phyloP scores from a whole-genome alignment of 2,797 vertebrate genomes.

The Ctenochaetus hawaiiensis region DNA sequence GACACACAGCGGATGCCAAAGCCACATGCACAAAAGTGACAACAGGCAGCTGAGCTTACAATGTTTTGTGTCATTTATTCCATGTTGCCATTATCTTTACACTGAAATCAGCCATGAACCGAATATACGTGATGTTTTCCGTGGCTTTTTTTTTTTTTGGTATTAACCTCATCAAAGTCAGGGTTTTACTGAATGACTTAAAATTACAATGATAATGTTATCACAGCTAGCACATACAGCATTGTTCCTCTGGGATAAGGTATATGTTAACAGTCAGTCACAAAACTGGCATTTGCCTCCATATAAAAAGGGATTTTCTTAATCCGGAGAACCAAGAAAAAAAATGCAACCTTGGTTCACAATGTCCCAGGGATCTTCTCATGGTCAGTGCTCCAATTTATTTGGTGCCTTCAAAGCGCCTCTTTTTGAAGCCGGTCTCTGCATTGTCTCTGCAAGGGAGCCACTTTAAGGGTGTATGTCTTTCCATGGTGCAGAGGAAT shows the following conservation, averaged over 20 bases:
- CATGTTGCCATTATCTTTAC: slow-evolving; percentile 16
- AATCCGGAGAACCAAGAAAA: background rate
- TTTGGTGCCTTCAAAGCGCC: background rate
- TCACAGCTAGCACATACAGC: background rate
- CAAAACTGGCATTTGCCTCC: too few species aligned
- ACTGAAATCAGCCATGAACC: slow-evolving; percentile 6
- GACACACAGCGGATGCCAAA: slow-evolving; percentile 17
- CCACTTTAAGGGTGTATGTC: background rate
- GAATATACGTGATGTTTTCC: too few species aligned
- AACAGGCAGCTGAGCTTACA: slow-evolving; percentile 31
- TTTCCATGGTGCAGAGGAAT: background rate
- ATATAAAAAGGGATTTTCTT: background rate
- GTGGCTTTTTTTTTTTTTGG: background rate
- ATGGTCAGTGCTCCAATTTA: slow-evolving; percentile 39
- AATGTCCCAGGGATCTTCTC: slow-evolving; percentile 23
- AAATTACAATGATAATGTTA: background rate
- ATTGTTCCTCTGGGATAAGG: background rate
- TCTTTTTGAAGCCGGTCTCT: slow-evolving; percentile 5
- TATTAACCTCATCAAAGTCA: background rate
- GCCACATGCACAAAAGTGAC: slow-evolving; percentile 30
- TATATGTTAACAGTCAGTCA: too few species aligned
- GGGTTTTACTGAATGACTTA: background rate
- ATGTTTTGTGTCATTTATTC: slow-evolving; percentile 28
- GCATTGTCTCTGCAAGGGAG: slow-evolving; percentile 8
- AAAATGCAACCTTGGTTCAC: background rate